Evolutionary conservation across 2,888 invertebrate species (phyloP).

Genomic region (Ceratothoa steindachneri): DNA sequence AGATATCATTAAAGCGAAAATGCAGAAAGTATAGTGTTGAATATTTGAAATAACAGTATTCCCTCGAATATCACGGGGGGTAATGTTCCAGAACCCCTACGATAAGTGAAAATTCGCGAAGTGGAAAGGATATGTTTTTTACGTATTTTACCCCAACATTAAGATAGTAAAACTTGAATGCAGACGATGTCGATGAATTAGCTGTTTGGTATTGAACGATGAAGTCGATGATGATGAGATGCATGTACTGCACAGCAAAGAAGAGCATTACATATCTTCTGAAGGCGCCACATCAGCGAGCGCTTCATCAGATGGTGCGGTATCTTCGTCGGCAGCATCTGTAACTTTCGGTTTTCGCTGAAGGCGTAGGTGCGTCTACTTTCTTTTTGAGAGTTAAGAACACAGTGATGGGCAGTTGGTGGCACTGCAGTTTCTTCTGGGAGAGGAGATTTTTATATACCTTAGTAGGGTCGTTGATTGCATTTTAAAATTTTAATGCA

Average conservation of each 20-base stretch:
- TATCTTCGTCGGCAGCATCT: no score
- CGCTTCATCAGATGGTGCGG: neutral
- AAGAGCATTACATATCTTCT: neutral
- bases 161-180: neutral
- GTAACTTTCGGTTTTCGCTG: neutral
- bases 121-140: no score
- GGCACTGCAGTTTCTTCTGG: neutral
- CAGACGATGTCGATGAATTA: neutral
- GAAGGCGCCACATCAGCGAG: neutral
- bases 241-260: neutral
- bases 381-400: neutral
- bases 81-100: neutral
- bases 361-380: neutral
- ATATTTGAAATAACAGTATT: no score
- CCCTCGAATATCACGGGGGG: neutral
- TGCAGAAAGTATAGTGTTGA: no score
- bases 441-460: neutral
- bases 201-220: neutral
- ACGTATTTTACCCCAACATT: neutral
- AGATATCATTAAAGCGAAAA: no score
- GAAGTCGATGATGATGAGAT: neutral
- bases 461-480: no score
- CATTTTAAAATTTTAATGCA: no score
- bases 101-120: neutral
- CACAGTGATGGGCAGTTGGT: neutral